Conservation (phyloP, 2,797 vertebrate species). For the Helicolenus hilgendorfi region DNA sequence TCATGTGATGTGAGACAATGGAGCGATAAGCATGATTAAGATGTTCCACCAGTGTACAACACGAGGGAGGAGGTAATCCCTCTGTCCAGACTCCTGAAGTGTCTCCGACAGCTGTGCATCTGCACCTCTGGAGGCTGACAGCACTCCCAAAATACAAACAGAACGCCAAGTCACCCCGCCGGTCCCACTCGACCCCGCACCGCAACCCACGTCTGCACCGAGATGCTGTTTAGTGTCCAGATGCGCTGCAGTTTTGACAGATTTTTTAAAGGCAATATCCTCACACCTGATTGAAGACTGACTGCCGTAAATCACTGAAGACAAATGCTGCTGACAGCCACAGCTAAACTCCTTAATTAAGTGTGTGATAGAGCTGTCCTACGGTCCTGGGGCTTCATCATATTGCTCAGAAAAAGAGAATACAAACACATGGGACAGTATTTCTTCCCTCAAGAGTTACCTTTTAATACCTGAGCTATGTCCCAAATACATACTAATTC, state of each 20-base stretch:
- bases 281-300: slow-evolving; percentile 11
- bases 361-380: slow-evolving; percentile 24
- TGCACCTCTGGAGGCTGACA: slow-evolving; percentile 66
- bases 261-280: slow-evolving; percentile 34
- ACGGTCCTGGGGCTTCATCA: background rate
- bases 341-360: slow-evolving; percentile 32
- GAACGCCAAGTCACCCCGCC: slow-evolving; percentile 42
- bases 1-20: slow-evolving; percentile 51
- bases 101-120: slow-evolving; percentile 60
- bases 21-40: slow-evolving; percentile 64
- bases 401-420: background rate
- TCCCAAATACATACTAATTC: background rate
- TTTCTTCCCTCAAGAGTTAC: background rate
- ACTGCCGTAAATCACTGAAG: slow-evolving; percentile 42
- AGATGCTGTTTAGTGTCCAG: slow-evolving; percentile 27
- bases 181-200: background rate
- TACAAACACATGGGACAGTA: background rate
- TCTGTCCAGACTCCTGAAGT: slow-evolving; percentile 47
- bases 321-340: slow-evolving; percentile 48
- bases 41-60: slow-evolving; percentile 59
- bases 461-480: background rate
- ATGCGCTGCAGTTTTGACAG: slow-evolving; percentile 16
- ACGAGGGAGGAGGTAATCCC: slow-evolving; percentile 32
- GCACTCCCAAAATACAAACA: slow-evolving; percentile 55
- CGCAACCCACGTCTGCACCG: background rate